Evolutionary conservation across 2,888 invertebrate species (phyloP).

Genomic region (Cerceris rybyensis): DNA sequence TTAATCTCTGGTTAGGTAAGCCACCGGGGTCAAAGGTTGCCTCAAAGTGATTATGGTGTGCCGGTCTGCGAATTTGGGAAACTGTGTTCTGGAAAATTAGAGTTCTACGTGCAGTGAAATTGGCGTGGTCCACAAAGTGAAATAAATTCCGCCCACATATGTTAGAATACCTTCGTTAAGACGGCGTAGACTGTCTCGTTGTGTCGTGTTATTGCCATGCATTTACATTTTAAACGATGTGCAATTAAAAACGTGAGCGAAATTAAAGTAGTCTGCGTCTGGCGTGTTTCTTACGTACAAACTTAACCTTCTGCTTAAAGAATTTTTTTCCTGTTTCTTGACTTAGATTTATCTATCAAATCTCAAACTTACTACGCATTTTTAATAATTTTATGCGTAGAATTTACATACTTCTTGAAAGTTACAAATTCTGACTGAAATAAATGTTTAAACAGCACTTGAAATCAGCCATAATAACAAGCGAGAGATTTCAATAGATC

Average conservation of each 20-base stretch:
- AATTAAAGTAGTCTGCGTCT: too few species aligned
- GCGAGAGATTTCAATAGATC: background rate
- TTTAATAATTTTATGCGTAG: too few species aligned
- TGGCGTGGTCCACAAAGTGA: constrained; percentile 2
- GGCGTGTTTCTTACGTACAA: too few species aligned
- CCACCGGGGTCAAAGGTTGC: background rate
- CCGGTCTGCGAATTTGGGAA: constrained; percentile 7
- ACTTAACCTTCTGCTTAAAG: too few species aligned
- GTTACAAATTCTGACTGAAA: too few species aligned
- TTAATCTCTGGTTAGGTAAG: background rate
- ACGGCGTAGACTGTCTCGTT: background rate
- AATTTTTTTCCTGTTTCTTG: too few species aligned
- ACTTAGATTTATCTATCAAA: too few species aligned
- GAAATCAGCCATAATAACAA: too few species aligned
- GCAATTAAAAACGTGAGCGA: constrained; percentile 10
- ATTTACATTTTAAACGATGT: background rate
- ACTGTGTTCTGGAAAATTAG: constrained; percentile 8
- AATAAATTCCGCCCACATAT: constrained; percentile 16
- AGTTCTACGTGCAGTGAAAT: constrained; percentile 5
- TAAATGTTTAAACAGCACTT: too few species aligned
- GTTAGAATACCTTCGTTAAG: constrained; percentile 19
- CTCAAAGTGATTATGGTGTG: constrained; percentile 21
- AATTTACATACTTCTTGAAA: too few species aligned
- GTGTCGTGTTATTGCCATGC: background rate
- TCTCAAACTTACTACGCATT: too few species aligned